Conservation (phyloP, 2,888 invertebrate genomes). For the Andrena hattorfiana region DNA sequence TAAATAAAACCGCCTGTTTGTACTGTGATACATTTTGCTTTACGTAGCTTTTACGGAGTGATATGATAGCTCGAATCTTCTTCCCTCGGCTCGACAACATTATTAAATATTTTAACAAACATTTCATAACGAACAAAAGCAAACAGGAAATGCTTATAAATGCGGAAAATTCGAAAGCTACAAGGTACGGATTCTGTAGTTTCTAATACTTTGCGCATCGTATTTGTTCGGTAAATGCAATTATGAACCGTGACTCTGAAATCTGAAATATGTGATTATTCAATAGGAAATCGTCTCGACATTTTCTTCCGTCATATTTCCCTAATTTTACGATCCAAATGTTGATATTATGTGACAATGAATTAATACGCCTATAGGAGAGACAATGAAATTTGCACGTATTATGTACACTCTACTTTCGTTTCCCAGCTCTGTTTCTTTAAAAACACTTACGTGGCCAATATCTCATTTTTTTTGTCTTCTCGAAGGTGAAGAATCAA, state of each 20-base stretch:
- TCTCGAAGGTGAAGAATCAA: slow-evolving; percentile 4
- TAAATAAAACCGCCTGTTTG: slow-evolving; percentile 37
- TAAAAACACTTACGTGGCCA: slow-evolving; percentile 4
- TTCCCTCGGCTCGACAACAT: slow-evolving; percentile 6
- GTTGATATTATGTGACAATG: slow-evolving; percentile 11
- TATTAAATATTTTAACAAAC: slow-evolving; percentile 7
- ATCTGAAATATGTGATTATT: slow-evolving; percentile 3
- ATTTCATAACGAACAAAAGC: neutral
- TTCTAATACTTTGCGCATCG: slow-evolving; percentile 16
- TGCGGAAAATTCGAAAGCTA: slow-evolving; percentile 26
- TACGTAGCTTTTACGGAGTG: neutral
- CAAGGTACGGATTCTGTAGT: neutral
- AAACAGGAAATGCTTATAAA: slow-evolving; percentile 53
- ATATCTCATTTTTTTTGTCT: neutral
- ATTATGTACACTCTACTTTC: slow-evolving; percentile 32
- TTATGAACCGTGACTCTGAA: neutral
- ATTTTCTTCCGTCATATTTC: slow-evolving; percentile 1
- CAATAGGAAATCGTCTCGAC: neutral
- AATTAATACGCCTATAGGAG: slow-evolving; percentile 31
- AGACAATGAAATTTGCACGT: slow-evolving; percentile 24
- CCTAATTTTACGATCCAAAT: neutral
- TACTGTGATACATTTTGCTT: slow-evolving; percentile 33
- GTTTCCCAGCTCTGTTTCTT: neutral
- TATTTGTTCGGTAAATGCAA: slow-evolving; percentile 17
- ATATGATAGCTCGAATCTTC: slow-evolving; percentile 20